A percentile compares a stretch with the other conserved stretches of the same genome.
phyloP scores from a whole-genome alignment of 2,888 invertebrate genomes.

The Meganola albula region DNA sequence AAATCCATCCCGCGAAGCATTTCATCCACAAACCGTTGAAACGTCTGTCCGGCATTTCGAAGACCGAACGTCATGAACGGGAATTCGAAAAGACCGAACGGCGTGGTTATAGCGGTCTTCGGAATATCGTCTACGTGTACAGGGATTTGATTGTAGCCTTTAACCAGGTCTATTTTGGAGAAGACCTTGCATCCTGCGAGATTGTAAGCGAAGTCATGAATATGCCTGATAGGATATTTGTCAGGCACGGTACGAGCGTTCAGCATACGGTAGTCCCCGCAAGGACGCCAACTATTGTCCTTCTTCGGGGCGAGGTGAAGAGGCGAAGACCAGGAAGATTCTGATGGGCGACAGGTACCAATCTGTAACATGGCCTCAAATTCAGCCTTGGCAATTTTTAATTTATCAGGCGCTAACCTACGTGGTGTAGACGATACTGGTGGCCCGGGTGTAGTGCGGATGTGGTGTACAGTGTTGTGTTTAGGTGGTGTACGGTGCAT shows the following conservation, averaged over 20 bases:
- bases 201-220: constrained; percentile 7
- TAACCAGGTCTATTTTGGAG: constrained; percentile 7
- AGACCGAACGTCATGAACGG: constrained; percentile 1
- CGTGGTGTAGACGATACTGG: constrained; percentile 4
- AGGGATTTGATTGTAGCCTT: constrained; percentile 4
- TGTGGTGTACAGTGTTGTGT: constrained; percentile 2
- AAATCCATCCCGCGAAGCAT: background rate
- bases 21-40: constrained; percentile 5
- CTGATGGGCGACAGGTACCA: constrained; percentile 25
- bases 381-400: constrained; percentile 15
- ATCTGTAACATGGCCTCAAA: constrained; percentile 17
- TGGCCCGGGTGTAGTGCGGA: constrained; percentile 3
- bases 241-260: constrained; percentile 4
- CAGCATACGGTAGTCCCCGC: constrained; percentile 6
- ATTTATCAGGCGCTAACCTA: constrained; percentile 6
- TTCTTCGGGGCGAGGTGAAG: constrained; percentile 31
- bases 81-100: constrained; percentile 7
- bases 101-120: constrained; percentile 7
- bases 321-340: constrained; percentile 23
- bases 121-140: constrained; percentile 1
- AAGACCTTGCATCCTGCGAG: constrained; percentile 3
- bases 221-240: constrained; percentile 3
- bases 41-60: constrained; percentile 3
- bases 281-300: constrained; percentile 16
- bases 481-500: too few relatives aligned